A percentile compares a stretch with the other conserved stretches of the same genome.
Evolutionary conservation across 2,888 invertebrate genomes (phyloP).

Genomic region (Caenorhabditis panamensis): DNA sequence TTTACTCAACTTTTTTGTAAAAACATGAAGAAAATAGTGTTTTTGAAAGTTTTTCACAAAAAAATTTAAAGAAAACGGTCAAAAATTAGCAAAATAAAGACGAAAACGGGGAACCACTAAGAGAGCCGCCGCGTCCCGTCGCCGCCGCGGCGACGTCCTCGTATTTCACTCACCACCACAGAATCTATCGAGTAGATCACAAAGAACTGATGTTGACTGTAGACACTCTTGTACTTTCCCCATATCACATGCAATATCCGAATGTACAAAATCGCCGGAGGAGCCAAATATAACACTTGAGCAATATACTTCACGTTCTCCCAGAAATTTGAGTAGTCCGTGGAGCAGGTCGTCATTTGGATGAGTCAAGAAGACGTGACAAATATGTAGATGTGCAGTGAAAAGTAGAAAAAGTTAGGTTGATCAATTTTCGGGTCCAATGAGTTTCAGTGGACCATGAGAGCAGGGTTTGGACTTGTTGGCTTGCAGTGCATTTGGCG

Average conservation of each 20-base stretch:
- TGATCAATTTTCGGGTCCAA: background rate
- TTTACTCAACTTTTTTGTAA: no score
- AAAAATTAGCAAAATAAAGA: no score
- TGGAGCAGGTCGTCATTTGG: background rate
- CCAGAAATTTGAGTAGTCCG: background rate
- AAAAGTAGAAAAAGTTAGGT: no score
- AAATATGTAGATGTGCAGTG: background rate
- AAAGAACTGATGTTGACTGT: conserved; percentile 43
- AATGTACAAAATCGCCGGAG: conserved; percentile 23
- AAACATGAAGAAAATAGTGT: no score
- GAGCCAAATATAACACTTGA: conserved; percentile 30
- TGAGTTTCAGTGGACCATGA: background rate
- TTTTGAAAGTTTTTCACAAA: no score
- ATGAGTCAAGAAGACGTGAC: background rate
- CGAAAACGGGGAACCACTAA: no score
- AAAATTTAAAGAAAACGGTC: no score
- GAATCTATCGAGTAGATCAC: conserved; percentile 42
- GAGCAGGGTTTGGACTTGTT: no score
- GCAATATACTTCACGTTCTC: conserved; percentile 30
- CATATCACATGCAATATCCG: conserved; percentile 44
- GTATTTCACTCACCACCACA: conserved; percentile 27
- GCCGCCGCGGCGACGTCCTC: no score
- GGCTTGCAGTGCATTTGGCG: no score
- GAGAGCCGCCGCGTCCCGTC: no score
- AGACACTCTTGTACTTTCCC: conserved; percentile 26